Evolutionary conservation across 2,113 vertebrate species (phyloP).

Genomic region (Rattus norvegicus): DNA sequence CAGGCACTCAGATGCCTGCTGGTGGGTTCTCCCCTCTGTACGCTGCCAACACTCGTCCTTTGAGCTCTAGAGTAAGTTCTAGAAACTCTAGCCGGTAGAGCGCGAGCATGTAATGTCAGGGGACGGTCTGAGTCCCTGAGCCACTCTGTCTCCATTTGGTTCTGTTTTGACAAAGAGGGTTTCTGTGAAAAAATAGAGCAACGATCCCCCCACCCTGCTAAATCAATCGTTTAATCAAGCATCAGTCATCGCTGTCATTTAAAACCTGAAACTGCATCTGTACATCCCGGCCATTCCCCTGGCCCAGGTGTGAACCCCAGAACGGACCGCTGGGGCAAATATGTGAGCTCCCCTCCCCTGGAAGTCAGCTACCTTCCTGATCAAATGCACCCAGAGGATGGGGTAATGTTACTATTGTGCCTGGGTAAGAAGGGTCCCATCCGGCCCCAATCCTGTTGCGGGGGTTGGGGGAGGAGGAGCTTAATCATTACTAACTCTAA

Average conservation of each 20-base stretch:
- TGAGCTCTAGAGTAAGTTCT: constrained; percentile 18
- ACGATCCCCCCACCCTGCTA: constrained; percentile 49
- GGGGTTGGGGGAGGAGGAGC: constrained; percentile 69
- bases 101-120: background rate
- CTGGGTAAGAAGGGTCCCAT: constrained; percentile 65
- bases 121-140: constrained; percentile 39
- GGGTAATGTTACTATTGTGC: constrained; percentile 64
- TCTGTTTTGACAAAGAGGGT: constrained; percentile 60
- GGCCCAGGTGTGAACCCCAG: constrained; percentile 79
- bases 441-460: constrained; percentile 41
- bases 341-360: background rate
- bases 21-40: background rate
- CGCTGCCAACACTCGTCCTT: background rate
- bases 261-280: constrained; percentile 73
- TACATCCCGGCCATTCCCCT: constrained; percentile 39
- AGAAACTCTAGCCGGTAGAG: background rate
- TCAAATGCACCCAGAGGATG: constrained; percentile 41
- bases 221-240: constrained; percentile 68
- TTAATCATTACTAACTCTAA: constrained; percentile 86
- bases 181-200: constrained; percentile 62
- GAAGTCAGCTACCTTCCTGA: constrained; percentile 28
- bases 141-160: constrained; percentile 2
- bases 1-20: background rate
- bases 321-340: background rate
- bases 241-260: constrained; percentile 61